Percentiles rank a stretch among this genome's conserved stretches.
These are phyloP conservation scores for Podabrus alpinus DNA, from an alignment of 2,888 invertebrate species.

Conservation along the genomic window DNA sequence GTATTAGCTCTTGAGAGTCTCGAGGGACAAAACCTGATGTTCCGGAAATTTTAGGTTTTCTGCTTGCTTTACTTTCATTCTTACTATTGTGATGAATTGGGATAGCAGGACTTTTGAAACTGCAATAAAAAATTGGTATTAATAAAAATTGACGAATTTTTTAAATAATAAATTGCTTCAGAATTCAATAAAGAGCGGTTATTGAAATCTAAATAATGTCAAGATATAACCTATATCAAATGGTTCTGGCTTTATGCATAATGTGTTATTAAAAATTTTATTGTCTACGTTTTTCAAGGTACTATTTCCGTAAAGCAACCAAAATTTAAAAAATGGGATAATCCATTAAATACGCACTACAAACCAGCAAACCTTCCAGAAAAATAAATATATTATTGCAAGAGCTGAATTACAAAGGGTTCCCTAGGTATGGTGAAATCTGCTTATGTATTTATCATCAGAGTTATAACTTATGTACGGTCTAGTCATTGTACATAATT, in stretches of 20 bases:
- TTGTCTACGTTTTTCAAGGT: no score
- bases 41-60: slow-evolving; percentile 24
- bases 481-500: background rate
- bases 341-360: no score
- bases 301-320: no score
- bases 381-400: background rate
- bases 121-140: background rate
- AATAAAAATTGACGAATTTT: background rate
- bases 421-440: background rate
- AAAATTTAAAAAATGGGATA: no score
- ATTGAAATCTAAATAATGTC: no score
- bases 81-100: background rate
- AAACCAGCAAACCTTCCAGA: no score
- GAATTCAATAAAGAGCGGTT: no score
- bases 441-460: background rate
- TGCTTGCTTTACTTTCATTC: slow-evolving; percentile 5
- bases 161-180: no score
- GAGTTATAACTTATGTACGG: background rate
- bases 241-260: no score
- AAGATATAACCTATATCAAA: no score
- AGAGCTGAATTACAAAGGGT: background rate
- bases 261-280: no score
- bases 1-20: slow-evolving; percentile 10
- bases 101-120: background rate
- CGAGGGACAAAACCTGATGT: slow-evolving; percentile 29